Base-by-base conservation (phyloP, 2,113 vertebrate species). In the Otocyon megalotis region DNA sequence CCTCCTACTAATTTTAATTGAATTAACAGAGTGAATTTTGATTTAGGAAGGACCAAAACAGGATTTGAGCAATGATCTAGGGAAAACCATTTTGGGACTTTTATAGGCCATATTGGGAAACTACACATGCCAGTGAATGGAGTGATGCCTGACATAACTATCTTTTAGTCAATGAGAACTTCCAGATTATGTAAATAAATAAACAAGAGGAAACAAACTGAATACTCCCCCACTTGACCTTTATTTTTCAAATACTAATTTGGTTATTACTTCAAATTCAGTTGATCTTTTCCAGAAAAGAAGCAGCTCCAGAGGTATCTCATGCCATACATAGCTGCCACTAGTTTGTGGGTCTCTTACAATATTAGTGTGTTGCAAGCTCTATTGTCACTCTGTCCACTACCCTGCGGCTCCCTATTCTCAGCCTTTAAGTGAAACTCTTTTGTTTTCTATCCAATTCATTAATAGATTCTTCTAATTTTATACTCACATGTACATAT, bases 41-140 rank as follows among this genome's bases (percentile, higher is more conserved):
- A 83, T 74, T 50, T 72, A 20, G 48, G 8, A 26, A 53, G 20
- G 12, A 1, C 10, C 12, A 60, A 30, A 9, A 80, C 5, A 82
- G 20, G 7, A 35, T 32, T 8, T 79, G 1, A 1, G 16, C 20
- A 54, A 1, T 1, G 11, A 14, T 26, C 2, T 56, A 48, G 53
- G 58, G 11, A 56, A 80, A 54, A 35, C 2, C 14, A 4, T 85
- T 62, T 11, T 58, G 69, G 30, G 5, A 16, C 2, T n/a, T 77
- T 15, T 32, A 0, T 2, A n/a, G 48, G 30, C 26, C 30, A 15
- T 2, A 11, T 62, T 32, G 37, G 53, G 43, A 80, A 79, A 62
- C 54, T 8, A 7, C 0, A 0, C 6, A 11, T 1, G 22, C 8
- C 53, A 43, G 13, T 30, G 28, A 24, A 86, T 35, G 60, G 11